Evolutionary conservation across 1,140 invertebrate species (phyloP), one percentile per base, ranked within the genome.

Genomic region (Eubasilissa regina): DNA sequence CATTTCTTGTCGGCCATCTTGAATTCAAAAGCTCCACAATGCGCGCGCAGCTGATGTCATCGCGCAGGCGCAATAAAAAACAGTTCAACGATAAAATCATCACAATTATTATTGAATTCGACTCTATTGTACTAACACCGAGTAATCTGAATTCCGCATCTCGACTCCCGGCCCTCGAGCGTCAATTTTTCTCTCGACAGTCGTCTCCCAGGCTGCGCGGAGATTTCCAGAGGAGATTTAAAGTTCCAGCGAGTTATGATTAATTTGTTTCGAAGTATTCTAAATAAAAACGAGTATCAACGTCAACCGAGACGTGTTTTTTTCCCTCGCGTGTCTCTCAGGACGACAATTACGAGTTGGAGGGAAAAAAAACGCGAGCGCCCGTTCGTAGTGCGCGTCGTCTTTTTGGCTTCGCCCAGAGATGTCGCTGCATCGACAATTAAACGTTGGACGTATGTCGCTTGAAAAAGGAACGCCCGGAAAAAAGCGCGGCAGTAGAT

Each of bases 401-500:
- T 35, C 21, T 35, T 70, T 73, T 53, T 73, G 19, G 70, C 55
- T 73, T 62, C 56, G 35, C 35, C 56, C 13, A 19, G 15, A 47
- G 55, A 58, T 62, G 55, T 58, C 73, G 44, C 48, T 45, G 48
- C 21, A 47, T 74, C 53, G 72, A 74, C 66, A 73, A 60, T 75
- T 75, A 75, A 58, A 75, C 35, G 25, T 19, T 7, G 44, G 44
- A 70, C 48, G 62, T 35, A 64, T 64, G 53, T 56, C 53, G 53
- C 15, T 62, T n/a, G 66, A 80, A 80, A 80, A 77, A 73, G 13
- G 55, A 64, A 70, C 25, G 53, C 51, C 43, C 25, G 62, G 15
- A 44, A 73, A n/a, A 73, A 73, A 56, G 51, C 70, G 48, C 70
- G 80, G 73, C 73, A 66, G 77, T 78, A 82, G 80, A 82, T 82